These are phyloP conservation scores for Microchrysa polita DNA, from an alignment of 2,888 invertebrate species.

Conservation along the genomic window DNA sequence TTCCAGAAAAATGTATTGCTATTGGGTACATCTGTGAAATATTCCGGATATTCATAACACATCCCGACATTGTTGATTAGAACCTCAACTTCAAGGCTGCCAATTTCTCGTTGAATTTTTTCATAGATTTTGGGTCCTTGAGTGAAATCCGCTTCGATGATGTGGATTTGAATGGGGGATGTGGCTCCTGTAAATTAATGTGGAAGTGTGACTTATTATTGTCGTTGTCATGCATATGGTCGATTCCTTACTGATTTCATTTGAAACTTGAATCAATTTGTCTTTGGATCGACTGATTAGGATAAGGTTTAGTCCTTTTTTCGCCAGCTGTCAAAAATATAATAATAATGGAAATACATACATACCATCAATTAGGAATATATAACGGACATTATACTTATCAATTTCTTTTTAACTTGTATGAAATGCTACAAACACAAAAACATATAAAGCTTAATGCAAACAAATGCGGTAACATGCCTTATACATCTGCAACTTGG, in stretches of 20 bases:
- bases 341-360: no score
- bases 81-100: constrained; percentile 82
- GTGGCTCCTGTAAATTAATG: constrained; percentile 66
- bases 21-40: constrained; percentile 71
- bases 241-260: constrained; percentile 80
- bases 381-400: no score
- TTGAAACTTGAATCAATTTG: constrained; percentile 77
- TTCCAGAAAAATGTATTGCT: constrained; percentile 71
- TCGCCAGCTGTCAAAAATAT: constrained; percentile 73
- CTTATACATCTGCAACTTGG: no score
- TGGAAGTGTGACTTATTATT: no score
- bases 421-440: no score
- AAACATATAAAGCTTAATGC: no score
- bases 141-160: constrained; percentile 84
- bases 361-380: no score
- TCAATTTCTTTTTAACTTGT: no score
- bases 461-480: no score
- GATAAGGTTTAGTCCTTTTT: constrained; percentile 79
- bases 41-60: constrained; percentile 85
- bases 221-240: no score
- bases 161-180: constrained; percentile 78
- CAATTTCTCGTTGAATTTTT: constrained; percentile 73
- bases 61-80: constrained; percentile 94
- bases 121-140: constrained; percentile 77
- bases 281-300: constrained; percentile 80